Conservation (phyloP, 2,113 vertebrate species). For the Leptodactylus fuscus region DNA sequence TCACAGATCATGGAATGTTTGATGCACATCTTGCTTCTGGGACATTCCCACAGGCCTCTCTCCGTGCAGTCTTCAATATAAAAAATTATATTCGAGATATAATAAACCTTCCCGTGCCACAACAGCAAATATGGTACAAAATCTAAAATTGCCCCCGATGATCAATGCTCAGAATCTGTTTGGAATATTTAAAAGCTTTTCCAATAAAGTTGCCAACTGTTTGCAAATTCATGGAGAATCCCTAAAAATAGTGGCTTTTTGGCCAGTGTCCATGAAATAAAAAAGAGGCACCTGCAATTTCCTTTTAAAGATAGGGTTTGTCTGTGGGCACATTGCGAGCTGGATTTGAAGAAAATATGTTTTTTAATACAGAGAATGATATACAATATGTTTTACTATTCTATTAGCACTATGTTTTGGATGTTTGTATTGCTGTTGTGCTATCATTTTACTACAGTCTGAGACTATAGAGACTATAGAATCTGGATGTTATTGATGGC, state of each 20-base stretch:
- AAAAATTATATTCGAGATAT: background rate
- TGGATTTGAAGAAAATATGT: too few species aligned
- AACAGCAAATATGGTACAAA: background rate
- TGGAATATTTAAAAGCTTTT: background rate
- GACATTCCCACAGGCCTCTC: conserved; percentile 93
- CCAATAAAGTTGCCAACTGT: background rate
- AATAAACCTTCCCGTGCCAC: background rate
- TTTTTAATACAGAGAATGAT: too few species aligned
- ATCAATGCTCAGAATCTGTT: background rate
- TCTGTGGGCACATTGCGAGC: too few species aligned
- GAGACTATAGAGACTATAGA: too few species aligned
- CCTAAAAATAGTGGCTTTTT: background rate
- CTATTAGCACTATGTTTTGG: too few species aligned
- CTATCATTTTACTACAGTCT: too few species aligned
- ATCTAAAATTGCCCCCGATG: background rate
- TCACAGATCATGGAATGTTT: conserved; percentile 89
- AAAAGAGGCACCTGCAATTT: background rate
- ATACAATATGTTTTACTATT: too few species aligned
- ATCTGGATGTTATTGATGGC: too few species aligned
- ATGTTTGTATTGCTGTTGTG: too few species aligned
- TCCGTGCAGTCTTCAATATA: conserved; percentile 83
- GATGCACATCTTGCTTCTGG: conserved; percentile 84
- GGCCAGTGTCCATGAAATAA: background rate
- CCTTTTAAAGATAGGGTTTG: too few species aligned
- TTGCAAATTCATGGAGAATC: background rate